These are phyloP conservation scores for Vulpes vulpes DNA, from an alignment of 2,113 vertebrate genomes.

Conservation along the genomic window DNA sequence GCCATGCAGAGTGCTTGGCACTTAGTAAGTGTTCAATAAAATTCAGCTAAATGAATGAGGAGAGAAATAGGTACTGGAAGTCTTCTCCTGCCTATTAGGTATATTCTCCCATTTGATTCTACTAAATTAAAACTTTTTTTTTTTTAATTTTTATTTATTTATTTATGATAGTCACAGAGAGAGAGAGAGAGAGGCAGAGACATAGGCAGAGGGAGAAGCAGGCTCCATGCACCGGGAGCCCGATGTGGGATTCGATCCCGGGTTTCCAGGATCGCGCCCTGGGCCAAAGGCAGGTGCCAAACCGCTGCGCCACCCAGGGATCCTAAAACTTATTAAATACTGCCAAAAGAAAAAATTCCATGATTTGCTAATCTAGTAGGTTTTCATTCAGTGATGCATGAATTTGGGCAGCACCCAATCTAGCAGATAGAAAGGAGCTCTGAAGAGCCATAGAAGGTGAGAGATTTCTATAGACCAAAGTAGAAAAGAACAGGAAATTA, in stretches of 20 bases:
- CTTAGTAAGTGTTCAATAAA: neutral
- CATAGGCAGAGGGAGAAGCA: too few species aligned
- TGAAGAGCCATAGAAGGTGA: neutral
- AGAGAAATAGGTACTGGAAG: neutral
- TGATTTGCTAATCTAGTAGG: neutral
- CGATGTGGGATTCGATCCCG: too few species aligned
- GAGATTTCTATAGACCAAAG: neutral
- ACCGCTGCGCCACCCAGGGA: too few species aligned
- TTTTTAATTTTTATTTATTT: too few species aligned
- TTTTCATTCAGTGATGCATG: neutral
- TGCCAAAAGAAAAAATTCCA: neutral
- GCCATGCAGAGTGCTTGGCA: neutral
- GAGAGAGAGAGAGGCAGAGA: too few species aligned
- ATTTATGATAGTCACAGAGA: too few species aligned
- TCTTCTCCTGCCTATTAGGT: neutral
- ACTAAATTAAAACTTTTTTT: neutral
- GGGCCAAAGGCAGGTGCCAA: too few species aligned
- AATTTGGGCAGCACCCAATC: neutral
- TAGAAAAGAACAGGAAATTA: neutral
- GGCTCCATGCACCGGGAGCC: too few species aligned
- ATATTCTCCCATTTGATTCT: neutral
- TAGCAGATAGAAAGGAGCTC: neutral
- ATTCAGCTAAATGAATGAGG: neutral
- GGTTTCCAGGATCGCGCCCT: too few species aligned
- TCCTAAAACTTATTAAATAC: neutral